Evolutionary conservation across 2,113 vertebrate species (phyloP).

Genomic region (Corynorhinus townsendii): DNA sequence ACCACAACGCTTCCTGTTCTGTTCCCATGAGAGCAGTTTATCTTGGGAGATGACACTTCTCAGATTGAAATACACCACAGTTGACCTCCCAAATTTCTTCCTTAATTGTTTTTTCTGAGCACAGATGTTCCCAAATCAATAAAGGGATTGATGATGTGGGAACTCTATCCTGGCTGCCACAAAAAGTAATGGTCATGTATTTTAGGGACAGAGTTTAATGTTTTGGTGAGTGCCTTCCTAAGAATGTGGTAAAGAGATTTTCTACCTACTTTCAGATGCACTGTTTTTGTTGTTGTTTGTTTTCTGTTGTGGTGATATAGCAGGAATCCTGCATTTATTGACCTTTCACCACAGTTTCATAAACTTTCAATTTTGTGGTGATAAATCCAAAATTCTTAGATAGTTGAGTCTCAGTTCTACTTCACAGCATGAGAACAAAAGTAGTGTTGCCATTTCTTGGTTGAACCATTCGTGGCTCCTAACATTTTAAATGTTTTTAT

Average conservation of each 20-base stretch:
- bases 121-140: background rate
- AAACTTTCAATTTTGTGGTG: background rate
- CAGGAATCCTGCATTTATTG: background rate
- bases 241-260: background rate
- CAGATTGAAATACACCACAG: background rate
- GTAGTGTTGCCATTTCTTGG: background rate
- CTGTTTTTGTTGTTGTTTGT: background rate
- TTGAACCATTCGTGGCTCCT: background rate
- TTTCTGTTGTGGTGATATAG: background rate
- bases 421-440: background rate
- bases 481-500: background rate
- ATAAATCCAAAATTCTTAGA: background rate
- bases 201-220: background rate
- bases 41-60: background rate
- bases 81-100: background rate
- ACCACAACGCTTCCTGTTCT: background rate
- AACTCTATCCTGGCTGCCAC: background rate
- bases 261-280: background rate
- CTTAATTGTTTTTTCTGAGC: constrained; percentile 19
- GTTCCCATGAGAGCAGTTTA: background rate
- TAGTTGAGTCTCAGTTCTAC: background rate
- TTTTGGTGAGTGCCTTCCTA: background rate
- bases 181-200: background rate
- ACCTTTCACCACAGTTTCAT: background rate
- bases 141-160: background rate